A percentile compares a stretch with the other conserved stretches of the same genome.
Evolutionary conservation across 1,140 invertebrate genomes (phyloP).

Genomic region (Bacillus rossius): DNA sequence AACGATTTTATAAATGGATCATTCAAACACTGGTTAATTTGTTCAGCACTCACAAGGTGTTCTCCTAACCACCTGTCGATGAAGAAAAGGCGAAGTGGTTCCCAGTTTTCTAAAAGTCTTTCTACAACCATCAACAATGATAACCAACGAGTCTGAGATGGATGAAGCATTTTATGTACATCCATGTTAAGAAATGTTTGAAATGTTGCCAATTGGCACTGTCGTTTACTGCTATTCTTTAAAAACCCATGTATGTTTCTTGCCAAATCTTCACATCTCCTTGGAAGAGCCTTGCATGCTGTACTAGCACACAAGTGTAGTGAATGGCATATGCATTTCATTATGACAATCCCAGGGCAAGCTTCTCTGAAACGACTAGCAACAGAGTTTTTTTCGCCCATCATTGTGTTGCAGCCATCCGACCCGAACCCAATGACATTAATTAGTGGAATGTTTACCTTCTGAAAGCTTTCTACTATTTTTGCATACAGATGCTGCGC

Average conservation of each 20-base stretch:
- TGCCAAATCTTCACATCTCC: constrained; percentile 23
- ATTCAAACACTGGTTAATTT: too few species aligned
- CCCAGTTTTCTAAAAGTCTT: too few species aligned
- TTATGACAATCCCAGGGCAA: constrained; percentile 30
- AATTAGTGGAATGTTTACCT: constrained; percentile 33
- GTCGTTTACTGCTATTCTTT: constrained; percentile 26
- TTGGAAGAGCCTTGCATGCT: too few species aligned
- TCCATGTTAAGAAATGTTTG: constrained; percentile 26
- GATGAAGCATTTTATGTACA: constrained; percentile 26
- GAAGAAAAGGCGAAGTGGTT: too few species aligned
- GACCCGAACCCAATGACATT: constrained; percentile 40
- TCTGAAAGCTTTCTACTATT: constrained; percentile 18
- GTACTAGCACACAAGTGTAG: constrained; percentile 28
- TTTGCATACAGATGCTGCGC: constrained; percentile 12
- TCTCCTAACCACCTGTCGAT: too few species aligned
- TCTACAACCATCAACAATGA: constrained; percentile 26
- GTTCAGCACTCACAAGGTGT: too few species aligned
- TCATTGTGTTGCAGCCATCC: constrained; percentile 40
- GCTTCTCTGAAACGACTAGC: constrained; percentile 24
- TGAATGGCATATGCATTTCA: constrained; percentile 38
- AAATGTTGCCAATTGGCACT: constrained; percentile 23
- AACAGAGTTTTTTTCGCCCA: constrained; percentile 34
- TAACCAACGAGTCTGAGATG: constrained; percentile 31
- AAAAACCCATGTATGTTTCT: constrained; percentile 28
- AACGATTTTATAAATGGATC: too few species aligned